Evolutionary conservation across 2,797 vertebrate genomes (phyloP).

Genomic region (Poeciliopsis infans): DNA sequence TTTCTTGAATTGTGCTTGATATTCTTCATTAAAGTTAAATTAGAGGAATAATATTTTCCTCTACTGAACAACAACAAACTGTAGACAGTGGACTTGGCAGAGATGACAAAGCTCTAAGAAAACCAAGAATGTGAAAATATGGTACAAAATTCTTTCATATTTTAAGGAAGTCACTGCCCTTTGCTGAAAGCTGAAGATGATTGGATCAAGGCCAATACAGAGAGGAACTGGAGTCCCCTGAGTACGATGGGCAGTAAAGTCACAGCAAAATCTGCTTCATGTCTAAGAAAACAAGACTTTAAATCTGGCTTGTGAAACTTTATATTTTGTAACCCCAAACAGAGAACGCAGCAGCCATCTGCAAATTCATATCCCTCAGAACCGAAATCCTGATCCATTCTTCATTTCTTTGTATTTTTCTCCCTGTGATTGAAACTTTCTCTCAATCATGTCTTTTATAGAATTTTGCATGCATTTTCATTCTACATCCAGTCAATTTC

Average conservation of each 20-base stretch:
- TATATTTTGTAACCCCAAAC: neutral
- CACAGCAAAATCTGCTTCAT: neutral
- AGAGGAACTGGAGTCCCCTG: neutral
- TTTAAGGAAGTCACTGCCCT: neutral
- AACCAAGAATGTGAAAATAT: neutral
- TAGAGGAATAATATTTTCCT: neutral
- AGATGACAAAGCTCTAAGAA: neutral
- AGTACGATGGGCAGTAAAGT: neutral
- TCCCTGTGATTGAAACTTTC: neutral
- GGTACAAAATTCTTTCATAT: neutral
- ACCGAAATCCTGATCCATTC: neutral
- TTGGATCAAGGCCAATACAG: constrained; percentile 10
- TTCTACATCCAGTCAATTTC: neutral
- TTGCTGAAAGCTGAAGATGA: constrained; percentile 4
- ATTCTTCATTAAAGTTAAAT: neutral
- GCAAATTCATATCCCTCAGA: neutral
- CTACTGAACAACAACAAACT: neutral
- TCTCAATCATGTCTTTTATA: neutral
- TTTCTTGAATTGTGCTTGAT: neutral
- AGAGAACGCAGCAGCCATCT: constrained; percentile 2
- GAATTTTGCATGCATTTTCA: neutral
- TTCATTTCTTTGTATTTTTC: neutral
- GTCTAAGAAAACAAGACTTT: neutral
- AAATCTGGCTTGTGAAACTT: neutral
- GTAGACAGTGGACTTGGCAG: neutral